phyloP scores from a whole-genome alignment of 2,797 vertebrate species.

The Trachops cirrhosus region DNA sequence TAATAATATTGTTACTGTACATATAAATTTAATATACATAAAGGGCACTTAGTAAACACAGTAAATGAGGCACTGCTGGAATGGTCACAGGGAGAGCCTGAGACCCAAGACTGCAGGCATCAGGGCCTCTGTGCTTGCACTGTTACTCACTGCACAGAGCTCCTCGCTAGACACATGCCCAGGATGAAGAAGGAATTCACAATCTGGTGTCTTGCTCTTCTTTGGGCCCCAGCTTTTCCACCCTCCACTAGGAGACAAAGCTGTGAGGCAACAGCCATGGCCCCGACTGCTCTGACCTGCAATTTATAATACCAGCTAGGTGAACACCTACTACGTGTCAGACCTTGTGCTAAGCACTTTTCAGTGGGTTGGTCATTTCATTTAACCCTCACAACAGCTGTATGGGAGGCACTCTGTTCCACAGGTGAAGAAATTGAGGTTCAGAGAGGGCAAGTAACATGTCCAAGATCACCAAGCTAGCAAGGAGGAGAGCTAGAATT shows the following conservation, averaged over 20 bases:
- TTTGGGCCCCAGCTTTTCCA: background rate
- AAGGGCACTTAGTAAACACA: background rate
- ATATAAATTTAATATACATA: background rate
- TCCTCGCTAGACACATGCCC: background rate
- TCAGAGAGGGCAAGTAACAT: background rate
- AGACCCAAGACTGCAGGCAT: background rate
- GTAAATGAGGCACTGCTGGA: background rate
- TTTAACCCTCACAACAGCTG: background rate
- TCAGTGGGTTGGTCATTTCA: background rate
- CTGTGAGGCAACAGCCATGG: background rate
- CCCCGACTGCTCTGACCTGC: background rate
- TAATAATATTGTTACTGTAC: background rate
- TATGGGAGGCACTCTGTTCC: too few species aligned
- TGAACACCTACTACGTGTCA: background rate
- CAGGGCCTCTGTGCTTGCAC: background rate
- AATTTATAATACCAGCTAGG: background rate
- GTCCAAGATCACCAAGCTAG: background rate
- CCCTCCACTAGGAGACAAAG: background rate
- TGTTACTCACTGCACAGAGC: background rate
- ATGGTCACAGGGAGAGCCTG: background rate
- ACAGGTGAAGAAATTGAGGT: background rate
- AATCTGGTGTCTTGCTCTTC: background rate
- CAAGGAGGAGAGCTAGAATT: background rate
- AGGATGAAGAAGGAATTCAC: background rate
- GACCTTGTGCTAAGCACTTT: background rate